Evolutionary conservation across 2,888 invertebrate species (phyloP).

Genomic region (Drosophila leonis): DNA sequence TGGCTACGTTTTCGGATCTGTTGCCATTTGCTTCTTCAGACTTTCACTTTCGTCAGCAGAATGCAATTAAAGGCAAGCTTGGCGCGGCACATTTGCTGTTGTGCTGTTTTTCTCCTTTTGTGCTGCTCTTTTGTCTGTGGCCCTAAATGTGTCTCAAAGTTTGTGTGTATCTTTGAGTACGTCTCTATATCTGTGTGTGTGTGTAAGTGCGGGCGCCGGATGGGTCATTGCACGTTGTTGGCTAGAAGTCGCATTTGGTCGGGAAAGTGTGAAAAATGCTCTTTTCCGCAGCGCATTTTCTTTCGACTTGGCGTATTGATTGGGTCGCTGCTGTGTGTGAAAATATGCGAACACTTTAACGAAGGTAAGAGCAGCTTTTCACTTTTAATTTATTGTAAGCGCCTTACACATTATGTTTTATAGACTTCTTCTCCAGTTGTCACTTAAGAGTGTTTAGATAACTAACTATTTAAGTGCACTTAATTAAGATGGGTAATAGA

Average conservation of each 20-base stretch:
- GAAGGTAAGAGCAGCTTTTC: conserved; percentile 41
- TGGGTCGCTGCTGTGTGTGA: conserved; percentile 22
- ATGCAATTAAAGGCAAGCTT: conserved; percentile 76
- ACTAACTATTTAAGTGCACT: background rate
- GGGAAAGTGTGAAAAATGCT: conserved; percentile 67
- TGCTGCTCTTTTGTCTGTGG: conserved; percentile 52
- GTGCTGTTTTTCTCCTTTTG: conserved; percentile 41
- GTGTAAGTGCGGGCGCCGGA: conserved; percentile 27
- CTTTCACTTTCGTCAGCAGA: conserved; percentile 69
- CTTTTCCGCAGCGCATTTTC: conserved; percentile 30
- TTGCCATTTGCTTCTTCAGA: conserved; percentile 27
- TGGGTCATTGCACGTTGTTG: conserved; percentile 52
- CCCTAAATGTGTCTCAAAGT: conserved; percentile 46
- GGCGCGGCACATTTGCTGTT: conserved; percentile 44
- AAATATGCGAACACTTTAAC: conserved; percentile 50
- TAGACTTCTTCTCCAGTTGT: background rate
- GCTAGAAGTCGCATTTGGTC: conserved; percentile 44
- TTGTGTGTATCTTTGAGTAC: conserved; percentile 29
- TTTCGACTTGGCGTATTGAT: conserved; percentile 34
- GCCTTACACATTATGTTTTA: conserved; percentile 18
- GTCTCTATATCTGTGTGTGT: conserved; percentile 8
- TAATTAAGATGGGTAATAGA: background rate
- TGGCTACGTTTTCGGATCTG: conserved; percentile 15
- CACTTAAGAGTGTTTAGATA: conserved; percentile 1
- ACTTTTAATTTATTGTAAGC: conserved; percentile 39